Percentiles rank a stretch among this genome's conserved stretches.
Conservation (phyloP, 2,113 vertebrate genomes). For the Arothron firmamentum region DNA sequence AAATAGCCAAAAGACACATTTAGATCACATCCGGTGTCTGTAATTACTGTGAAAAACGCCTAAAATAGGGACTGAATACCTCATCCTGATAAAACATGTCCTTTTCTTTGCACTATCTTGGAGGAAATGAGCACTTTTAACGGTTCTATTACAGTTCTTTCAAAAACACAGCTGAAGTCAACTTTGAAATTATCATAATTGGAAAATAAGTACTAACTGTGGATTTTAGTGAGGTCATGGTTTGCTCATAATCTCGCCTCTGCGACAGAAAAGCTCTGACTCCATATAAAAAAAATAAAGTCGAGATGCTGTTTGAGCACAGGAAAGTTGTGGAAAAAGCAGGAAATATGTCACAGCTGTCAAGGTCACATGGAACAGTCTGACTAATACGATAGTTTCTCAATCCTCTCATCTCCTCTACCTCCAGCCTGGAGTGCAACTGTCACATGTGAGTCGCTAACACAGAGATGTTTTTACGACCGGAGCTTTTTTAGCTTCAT, state of each 20-base stretch:
- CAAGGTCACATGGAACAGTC: no score
- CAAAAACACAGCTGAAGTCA: neutral
- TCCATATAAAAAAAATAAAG: neutral
- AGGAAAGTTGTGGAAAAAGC: neutral
- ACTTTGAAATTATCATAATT: neutral
- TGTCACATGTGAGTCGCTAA: neutral
- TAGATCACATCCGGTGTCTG: conserved; percentile 19
- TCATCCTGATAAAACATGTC: conserved; percentile 5
- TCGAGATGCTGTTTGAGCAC: neutral
- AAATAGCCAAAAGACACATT: neutral
- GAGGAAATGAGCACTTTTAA: neutral
- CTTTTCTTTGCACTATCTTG: conserved; percentile 3
- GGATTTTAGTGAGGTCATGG: neutral
- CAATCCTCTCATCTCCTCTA: no score
- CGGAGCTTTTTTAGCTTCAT: neutral
- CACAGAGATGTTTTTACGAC: neutral
- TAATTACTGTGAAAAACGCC: conserved; percentile 7
- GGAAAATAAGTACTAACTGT: conserved; percentile 4
- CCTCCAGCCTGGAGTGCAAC: neutral
- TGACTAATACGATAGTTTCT: neutral
- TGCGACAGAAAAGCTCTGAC: neutral
- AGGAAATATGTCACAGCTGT: neutral
- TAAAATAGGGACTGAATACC: conserved; percentile 4
- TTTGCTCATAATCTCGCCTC: neutral
- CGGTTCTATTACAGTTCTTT: neutral